A percentile compares a stretch with the other conserved stretches of the same genome.
Evolutionary conservation across 2,113 vertebrate species (phyloP).

Genomic region (Sorex fumeus): DNA sequence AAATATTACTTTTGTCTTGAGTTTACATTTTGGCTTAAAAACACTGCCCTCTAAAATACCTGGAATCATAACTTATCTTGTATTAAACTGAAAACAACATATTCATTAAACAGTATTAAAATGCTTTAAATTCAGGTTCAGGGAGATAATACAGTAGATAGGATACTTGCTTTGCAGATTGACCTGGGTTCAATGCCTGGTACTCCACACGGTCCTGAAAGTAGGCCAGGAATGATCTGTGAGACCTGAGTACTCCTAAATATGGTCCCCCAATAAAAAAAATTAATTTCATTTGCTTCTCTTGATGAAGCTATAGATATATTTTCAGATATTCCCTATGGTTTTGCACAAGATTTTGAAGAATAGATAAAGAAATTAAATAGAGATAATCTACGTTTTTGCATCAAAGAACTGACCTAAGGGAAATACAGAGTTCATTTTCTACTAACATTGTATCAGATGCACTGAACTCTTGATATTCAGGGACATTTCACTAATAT

Average conservation of each 20-base stretch:
- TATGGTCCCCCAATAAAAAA: too few relatives aligned
- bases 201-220: too few relatives aligned
- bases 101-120: slow-evolving; percentile 26
- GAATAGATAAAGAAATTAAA: background rate
- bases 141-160: too few relatives aligned
- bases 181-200: too few relatives aligned
- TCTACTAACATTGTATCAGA: background rate
- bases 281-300: background rate
- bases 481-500: slow-evolving; percentile 35
- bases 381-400: background rate
- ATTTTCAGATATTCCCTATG: background rate
- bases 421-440: slow-evolving; percentile 61
- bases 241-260: too few relatives aligned
- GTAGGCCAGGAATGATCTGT: too few relatives aligned
- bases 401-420: slow-evolving; percentile 15
- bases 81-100: background rate
- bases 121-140: background rate
- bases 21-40: slow-evolving; percentile 41
- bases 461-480: slow-evolving; percentile 59
- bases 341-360: slow-evolving; percentile 12
- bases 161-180: too few relatives aligned
- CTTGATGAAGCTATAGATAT: slow-evolving; percentile 39
- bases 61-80: background rate
- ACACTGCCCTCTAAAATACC: background rate
- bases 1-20: slow-evolving; percentile 21